Base-by-base conservation (phyloP, 2,113 vertebrate species). In the Andinoacara biseriatus region DNA sequence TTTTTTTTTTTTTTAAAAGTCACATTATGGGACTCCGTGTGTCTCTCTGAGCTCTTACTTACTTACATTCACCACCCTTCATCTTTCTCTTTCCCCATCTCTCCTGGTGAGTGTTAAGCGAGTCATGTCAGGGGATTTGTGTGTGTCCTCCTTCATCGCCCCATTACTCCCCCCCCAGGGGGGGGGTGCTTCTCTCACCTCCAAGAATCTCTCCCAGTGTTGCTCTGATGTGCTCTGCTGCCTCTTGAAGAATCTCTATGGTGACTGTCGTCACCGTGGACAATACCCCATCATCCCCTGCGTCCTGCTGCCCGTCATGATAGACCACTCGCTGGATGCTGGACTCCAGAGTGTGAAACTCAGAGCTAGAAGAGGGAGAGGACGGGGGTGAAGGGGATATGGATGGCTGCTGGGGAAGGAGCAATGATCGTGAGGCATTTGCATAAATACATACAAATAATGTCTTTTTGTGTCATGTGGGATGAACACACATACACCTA, bases 41-140 rank as follows among this genome's bases (percentile, higher is more conserved):
- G 59, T 84, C 78, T 83, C 49, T 83, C 58, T 49, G 52, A 33
- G 15, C 61, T 86, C 80, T 79, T 69, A 82, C 77, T 91, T 87
- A 87, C 78, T 81, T 84, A 87, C 80, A 85, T 96, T 96, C 96
- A 78, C 87, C 81, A 82, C 84, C 96, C 95, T 88, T 86, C 85
- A 87, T 96, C 95, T 95, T 97, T 94, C 95, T 95, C 78, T 94
- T 77, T 85, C 84, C 87, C 63, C 63, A 59, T 86, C 77, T 89
- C 88, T 96, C 96, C 96, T 96, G 96, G 95, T 96, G 96, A 96
- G 95, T 97, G 97, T 97, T 98, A 98, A 97, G 95, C 96, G 96
- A 97, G 96, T 97, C 96, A 97, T 96, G 95, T 97, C 96, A 95
- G 60, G 90, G 95, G 92, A 96, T 97, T 95, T 96, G 96, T 96